Evolutionary conservation across 2,888 invertebrate genomes (phyloP).

Genomic region (Byasa hedistus): DNA sequence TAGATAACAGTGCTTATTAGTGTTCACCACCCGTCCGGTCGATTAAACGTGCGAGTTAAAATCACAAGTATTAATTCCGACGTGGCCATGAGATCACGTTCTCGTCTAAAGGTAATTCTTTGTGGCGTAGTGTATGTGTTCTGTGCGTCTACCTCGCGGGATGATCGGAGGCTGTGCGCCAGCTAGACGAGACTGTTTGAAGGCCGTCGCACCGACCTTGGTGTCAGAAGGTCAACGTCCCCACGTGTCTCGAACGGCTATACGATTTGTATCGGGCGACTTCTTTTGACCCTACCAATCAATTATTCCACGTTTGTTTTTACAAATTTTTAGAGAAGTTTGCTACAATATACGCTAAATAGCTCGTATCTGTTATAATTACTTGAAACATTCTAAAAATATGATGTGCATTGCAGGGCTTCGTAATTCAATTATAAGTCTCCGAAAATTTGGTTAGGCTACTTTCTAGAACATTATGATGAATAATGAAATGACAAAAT

Average conservation of each 20-base stretch:
- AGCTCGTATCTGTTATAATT: neutral
- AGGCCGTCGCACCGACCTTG: constrained; percentile 78
- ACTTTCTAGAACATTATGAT: neutral
- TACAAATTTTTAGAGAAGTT: neutral
- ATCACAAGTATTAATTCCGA: constrained; percentile 57
- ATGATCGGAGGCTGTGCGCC: constrained; percentile 47
- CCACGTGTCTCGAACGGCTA: constrained; percentile 54
- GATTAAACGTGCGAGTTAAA: constrained; percentile 46
- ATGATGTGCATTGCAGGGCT: neutral
- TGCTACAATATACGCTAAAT: neutral
- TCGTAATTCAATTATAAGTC: constrained; percentile 5
- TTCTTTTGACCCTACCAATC: constrained; percentile 14
- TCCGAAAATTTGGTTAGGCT: neutral
- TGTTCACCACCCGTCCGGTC: constrained; percentile 47
- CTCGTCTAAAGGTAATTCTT: constrained; percentile 64
- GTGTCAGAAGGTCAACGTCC: constrained; percentile 76
- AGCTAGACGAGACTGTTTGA: constrained; percentile 60
- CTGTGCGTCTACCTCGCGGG: constrained; percentile 55
- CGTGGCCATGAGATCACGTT: constrained; percentile 74
- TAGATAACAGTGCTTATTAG: constrained; percentile 71
- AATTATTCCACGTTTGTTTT: neutral
- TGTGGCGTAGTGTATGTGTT: constrained; percentile 55
- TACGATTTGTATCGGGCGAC: constrained; percentile 15
- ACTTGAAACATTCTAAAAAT: neutral
- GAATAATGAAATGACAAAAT: neutral